These are phyloP conservation scores for Poeciliopsis paucimaculata DNA, from an alignment of 2,797 vertebrate species.

Conservation along the genomic window DNA sequence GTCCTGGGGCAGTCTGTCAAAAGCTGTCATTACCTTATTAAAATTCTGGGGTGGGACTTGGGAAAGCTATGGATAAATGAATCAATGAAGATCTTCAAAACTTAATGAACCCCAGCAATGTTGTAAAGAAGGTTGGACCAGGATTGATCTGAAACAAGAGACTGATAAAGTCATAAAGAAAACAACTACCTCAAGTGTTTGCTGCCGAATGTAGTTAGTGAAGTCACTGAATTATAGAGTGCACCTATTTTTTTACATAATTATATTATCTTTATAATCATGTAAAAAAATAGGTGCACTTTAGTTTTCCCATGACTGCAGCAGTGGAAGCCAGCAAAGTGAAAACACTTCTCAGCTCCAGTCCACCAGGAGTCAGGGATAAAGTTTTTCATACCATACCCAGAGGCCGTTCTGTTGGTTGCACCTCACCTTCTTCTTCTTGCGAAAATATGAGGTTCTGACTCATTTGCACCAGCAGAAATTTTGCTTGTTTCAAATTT, in stretches of 20 bases:
- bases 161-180: background rate
- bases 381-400: conserved; percentile 51
- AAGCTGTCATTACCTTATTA: background rate
- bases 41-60: background rate
- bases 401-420: conserved; percentile 42
- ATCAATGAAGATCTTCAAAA: background rate
- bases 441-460: conserved; percentile 8
- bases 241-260: background rate
- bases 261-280: no score
- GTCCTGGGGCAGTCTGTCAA: no score
- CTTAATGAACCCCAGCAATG: background rate
- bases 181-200: background rate
- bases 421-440: conserved; percentile 25
- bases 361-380: conserved; percentile 49
- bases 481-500: conserved; percentile 28
- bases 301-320: background rate
- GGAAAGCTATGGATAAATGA: background rate
- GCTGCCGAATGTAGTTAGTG: background rate
- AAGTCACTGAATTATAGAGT: background rate
- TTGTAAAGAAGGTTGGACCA: background rate
- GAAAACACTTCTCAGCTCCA: conserved; percentile 66
- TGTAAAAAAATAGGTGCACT: no score
- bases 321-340: background rate
- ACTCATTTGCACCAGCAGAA: conserved; percentile 43
- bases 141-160: background rate